phyloP scores from a whole-genome alignment of 92 coral and sea anemone species.

The Porites evermanni region DNA sequence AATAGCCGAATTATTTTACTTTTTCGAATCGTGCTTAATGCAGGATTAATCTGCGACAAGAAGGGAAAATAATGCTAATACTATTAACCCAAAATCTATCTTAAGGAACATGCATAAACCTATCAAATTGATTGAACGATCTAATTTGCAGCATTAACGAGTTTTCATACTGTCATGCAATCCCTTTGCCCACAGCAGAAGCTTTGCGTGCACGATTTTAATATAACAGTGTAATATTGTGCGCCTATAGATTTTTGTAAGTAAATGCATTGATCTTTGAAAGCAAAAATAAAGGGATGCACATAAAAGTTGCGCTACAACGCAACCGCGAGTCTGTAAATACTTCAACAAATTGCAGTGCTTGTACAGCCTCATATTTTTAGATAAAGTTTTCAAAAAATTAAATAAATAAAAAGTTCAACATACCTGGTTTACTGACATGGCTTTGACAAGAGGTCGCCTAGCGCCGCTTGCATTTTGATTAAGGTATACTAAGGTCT shows the following conservation, averaged over 20 bases:
- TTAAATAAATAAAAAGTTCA: background rate
- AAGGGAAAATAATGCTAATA: background rate
- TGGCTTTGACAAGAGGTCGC: background rate
- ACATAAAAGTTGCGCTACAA: background rate
- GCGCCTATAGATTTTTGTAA: too few relatives aligned
- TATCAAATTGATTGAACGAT: background rate
- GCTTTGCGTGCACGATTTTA: too few relatives aligned
- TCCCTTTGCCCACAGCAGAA: background rate
- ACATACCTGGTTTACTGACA: constrained; percentile 39
- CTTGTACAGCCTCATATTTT: background rate
- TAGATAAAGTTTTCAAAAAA: background rate
- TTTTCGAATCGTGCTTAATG: background rate
- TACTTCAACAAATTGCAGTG: background rate
- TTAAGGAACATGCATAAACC: background rate
- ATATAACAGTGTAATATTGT: too few relatives aligned
- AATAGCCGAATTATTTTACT: background rate
- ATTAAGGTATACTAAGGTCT: background rate
- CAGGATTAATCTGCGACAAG: background rate
- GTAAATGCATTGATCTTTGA: too few relatives aligned
- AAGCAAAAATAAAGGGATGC: background rate
- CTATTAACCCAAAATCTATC: background rate
- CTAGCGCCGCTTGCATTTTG: background rate
- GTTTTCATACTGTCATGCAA: constrained; percentile 5
- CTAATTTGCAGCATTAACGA: background rate
- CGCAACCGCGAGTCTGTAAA: background rate